These are phyloP conservation scores for Aphaenogaster rudis DNA, from an alignment of 1,140 invertebrate species.

Conservation along the genomic window DNA sequence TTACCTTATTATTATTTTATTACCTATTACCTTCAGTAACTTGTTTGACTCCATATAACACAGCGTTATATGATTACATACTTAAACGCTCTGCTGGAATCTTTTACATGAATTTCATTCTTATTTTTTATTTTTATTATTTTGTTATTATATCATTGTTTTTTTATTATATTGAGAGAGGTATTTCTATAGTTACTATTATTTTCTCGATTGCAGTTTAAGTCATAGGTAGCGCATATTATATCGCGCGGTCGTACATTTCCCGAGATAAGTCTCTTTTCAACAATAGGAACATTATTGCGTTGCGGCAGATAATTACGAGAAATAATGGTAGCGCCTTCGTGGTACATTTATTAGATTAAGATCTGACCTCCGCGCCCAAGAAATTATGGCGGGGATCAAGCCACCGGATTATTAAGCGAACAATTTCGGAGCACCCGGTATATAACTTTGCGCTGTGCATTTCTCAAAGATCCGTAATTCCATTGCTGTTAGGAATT, in stretches of 20 bases:
- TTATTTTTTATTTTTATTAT: not conserved
- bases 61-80: not conserved
- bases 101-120: not conserved
- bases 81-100: not conserved
- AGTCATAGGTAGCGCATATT: constrained; percentile 34
- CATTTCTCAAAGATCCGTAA: constrained; percentile 29
- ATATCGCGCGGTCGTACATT: constrained; percentile 25
- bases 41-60: not conserved
- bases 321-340: constrained; percentile 59
- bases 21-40: not conserved
- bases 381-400: constrained; percentile 70
- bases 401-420: constrained; percentile 68
- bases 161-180: not conserved
- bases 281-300: constrained; percentile 62
- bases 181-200: not conserved
- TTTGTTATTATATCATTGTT: not conserved
- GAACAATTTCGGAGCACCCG: constrained; percentile 45
- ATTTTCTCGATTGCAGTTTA: constrained; percentile 19
- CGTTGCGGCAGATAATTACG: constrained; percentile 68
- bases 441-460: constrained; percentile 41
- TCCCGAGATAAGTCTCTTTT: constrained; percentile 51
- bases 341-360: constrained; percentile 73
- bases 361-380: constrained; percentile 64
- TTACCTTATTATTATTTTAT: too few relatives aligned
- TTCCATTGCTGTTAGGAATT: constrained; percentile 14